A percentile compares a stretch with the other conserved stretches of the same genome.
Evolutionary conservation across 2,113 vertebrate species (phyloP).

Genomic region (Centrocercus urophasianus): DNA sequence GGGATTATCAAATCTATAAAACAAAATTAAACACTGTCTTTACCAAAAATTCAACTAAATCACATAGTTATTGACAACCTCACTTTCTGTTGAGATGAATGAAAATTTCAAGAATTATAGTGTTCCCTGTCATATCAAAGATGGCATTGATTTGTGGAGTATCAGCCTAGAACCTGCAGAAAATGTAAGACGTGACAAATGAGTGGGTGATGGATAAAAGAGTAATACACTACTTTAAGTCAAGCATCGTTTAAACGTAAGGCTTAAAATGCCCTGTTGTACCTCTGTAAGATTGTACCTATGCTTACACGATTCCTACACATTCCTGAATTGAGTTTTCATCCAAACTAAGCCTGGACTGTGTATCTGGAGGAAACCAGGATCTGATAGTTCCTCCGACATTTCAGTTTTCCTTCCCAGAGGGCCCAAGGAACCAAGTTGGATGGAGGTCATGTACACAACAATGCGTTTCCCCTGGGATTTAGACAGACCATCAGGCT

Average conservation of each 20-base stretch:
- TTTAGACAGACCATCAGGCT: neutral
- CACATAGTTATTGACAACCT: neutral
- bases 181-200: neutral
- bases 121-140: neutral
- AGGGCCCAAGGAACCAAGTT: neutral
- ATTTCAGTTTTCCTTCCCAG: neutral
- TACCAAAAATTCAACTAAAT: neutral
- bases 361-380: neutral
- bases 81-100: neutral
- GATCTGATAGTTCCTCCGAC: neutral
- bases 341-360: neutral
- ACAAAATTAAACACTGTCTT: neutral
- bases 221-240: neutral
- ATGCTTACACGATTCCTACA: neutral
- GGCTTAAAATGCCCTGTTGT: neutral
- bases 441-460: neutral
- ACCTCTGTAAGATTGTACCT: neutral
- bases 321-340: neutral
- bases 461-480: fast-evolving
- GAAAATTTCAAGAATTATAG: neutral
- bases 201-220: neutral
- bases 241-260: neutral
- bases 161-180: neutral
- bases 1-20: neutral
- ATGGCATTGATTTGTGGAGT: neutral